Conservation (phyloP, 1,140 invertebrate species). For the Cepaea nemoralis region DNA sequence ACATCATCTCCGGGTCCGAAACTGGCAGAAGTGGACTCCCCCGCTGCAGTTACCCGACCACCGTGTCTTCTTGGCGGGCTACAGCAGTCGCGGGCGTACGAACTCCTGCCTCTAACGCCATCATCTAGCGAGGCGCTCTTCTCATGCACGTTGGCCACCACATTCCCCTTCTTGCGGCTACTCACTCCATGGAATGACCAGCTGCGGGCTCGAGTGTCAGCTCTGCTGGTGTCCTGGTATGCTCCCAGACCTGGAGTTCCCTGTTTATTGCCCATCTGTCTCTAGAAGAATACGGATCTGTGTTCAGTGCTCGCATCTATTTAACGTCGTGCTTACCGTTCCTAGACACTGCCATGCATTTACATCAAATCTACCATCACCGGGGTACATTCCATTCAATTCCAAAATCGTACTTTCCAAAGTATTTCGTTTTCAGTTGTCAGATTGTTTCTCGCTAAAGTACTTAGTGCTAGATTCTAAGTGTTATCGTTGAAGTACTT, state of each 20-base stretch:
- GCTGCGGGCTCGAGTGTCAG: constrained; percentile 41
- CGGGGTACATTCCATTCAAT: too few relatives aligned
- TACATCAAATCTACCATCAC: too few relatives aligned
- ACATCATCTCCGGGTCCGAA: background rate
- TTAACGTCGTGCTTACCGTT: background rate
- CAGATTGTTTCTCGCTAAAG: too few relatives aligned
- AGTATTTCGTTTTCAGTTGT: too few relatives aligned
- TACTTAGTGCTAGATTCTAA: too few relatives aligned
- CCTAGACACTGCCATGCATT: too few relatives aligned
- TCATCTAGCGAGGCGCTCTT: constrained; percentile 15
- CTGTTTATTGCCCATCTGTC: constrained; percentile 24
- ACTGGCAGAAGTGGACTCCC: background rate
- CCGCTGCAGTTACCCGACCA: background rate
- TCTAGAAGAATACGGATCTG: too few relatives aligned
- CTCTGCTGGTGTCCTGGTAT: background rate
- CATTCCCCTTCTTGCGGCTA: background rate
- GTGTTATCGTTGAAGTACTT: too few relatives aligned
- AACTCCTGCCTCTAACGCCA: constrained; percentile 16
- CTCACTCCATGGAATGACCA: constrained; percentile 47
- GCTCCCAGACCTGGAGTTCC: background rate
- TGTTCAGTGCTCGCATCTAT: background rate
- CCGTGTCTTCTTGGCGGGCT: background rate
- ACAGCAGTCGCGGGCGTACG: background rate
- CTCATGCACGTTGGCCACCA: background rate
- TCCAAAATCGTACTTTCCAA: too few relatives aligned